Evolutionary conservation across 2,888 invertebrate genomes (phyloP).

Genomic region (Clepsis dumicolana): DNA sequence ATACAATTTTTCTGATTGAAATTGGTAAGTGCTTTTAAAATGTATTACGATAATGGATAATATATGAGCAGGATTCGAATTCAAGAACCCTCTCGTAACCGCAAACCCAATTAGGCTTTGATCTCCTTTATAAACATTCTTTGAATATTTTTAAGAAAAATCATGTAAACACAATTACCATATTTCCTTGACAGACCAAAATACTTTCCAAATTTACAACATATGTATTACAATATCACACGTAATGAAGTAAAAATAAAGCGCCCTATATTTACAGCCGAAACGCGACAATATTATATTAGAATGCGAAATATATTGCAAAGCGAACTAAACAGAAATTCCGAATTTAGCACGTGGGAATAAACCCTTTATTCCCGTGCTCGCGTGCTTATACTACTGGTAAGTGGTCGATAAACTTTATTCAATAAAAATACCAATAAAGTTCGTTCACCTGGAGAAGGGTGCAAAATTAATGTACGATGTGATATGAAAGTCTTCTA

Average conservation of each 20-base stretch:
- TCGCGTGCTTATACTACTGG: conserved; percentile 8
- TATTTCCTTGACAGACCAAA: background rate
- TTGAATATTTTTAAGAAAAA: background rate
- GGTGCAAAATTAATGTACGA: conserved; percentile 19
- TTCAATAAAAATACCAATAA: conserved; percentile 34
- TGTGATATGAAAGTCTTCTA: background rate
- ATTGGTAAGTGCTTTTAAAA: too few species aligned
- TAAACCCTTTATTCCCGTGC: background rate
- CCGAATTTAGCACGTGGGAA: background rate
- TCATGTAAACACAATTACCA: background rate
- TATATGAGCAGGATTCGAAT: background rate
- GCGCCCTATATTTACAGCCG: conserved; percentile 29
- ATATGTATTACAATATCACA: conserved; percentile 16
- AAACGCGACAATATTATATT: conserved; percentile 36
- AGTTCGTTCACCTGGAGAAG: conserved; percentile 25
- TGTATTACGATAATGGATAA: too few species aligned
- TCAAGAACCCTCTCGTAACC: background rate
- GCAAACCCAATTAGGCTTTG: background rate
- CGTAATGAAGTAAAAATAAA: conserved; percentile 29
- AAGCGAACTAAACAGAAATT: background rate
- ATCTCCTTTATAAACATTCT: background rate
- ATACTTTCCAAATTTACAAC: conserved; percentile 12
- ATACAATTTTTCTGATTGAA: too few species aligned
- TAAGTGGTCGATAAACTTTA: conserved; percentile 29
- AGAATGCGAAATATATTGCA: conserved; percentile 34